Percentiles rank a stretch among this genome's conserved stretches.
Conservation (phyloP, 2,797 vertebrate genomes). For the Ambastaia sidthimunki region DNA sequence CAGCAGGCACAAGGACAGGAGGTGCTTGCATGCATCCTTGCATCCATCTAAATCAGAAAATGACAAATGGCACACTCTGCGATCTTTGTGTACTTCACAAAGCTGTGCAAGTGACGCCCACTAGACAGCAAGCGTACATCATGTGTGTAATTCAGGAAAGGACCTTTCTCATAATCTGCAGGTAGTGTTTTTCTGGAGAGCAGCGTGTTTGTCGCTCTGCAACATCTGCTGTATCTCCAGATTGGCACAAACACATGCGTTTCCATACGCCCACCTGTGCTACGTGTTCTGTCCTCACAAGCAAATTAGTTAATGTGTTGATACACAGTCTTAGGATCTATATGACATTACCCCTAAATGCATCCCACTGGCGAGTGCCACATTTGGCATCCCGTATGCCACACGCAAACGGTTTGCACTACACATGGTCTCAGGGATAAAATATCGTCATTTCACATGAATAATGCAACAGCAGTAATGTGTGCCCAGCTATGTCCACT, state of each 20-base stretch:
- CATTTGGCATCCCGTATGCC: conserved; percentile 35
- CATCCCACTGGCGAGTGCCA: conserved; percentile 27
- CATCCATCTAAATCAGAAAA: background rate
- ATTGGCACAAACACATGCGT: background rate
- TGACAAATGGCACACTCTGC: background rate
- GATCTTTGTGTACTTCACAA: background rate
- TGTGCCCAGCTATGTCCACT: conserved; percentile 32
- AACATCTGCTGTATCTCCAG: background rate
- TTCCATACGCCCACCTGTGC: conserved; percentile 37
- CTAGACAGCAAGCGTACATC: background rate
- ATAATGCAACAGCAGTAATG: conserved; percentile 48
- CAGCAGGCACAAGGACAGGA: background rate
- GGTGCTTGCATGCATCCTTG: background rate
- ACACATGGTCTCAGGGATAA: conserved; percentile 26
- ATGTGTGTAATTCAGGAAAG: background rate
- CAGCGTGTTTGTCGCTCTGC: background rate
- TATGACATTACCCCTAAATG: conserved; percentile 44
- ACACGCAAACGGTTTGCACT: conserved; percentile 24
- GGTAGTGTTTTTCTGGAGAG: background rate
- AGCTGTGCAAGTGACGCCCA: background rate
- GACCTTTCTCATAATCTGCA: background rate
- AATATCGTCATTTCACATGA: conserved; percentile 49
- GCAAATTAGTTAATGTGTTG: conserved; percentile 40
- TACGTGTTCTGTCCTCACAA: background rate
- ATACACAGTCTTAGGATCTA: conserved; percentile 24